Conservation (phyloP, 2,888 invertebrate species). For the Polydrusus tereticollis region DNA sequence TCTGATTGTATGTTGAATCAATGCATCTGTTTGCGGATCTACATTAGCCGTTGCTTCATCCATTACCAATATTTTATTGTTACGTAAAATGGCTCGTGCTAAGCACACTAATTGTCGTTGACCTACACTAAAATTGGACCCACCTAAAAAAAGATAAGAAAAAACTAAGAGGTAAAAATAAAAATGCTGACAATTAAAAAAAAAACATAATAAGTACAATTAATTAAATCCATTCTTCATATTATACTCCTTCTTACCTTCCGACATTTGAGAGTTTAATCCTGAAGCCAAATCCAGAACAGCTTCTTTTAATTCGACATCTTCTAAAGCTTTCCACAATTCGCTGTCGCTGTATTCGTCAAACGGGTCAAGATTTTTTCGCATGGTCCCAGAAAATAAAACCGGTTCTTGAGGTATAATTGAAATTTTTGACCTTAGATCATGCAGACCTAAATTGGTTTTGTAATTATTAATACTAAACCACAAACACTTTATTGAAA, state of each 20-base stretch:
- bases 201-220: no score
- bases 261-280: conserved; percentile 68
- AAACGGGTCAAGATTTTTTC: conserved; percentile 93
- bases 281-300: conserved; percentile 69
- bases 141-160: conserved; percentile 59
- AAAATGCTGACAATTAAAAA: no score
- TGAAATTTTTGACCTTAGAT: conserved; percentile 70
- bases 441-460: conserved; percentile 64
- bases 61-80: conserved; percentile 61
- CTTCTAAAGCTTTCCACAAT: conserved; percentile 87
- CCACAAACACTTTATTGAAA: no score
- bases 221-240: not conserved
- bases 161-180: not conserved
- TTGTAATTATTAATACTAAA: no score
- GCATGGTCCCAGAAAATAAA: conserved; percentile 85
- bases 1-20: conserved; percentile 83
- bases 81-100: conserved; percentile 73
- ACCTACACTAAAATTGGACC: conserved; percentile 63
- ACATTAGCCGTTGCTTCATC: conserved; percentile 88
- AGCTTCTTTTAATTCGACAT: conserved; percentile 81
- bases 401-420: conserved; percentile 75
- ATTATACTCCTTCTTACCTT: conserved; percentile 67
- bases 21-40: conserved; percentile 81
- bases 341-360: conserved; percentile 78
- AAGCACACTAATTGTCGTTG: conserved; percentile 80